Evolutionary conservation across 1,140 invertebrate species (phyloP).

Genomic region (Apis dorsata): DNA sequence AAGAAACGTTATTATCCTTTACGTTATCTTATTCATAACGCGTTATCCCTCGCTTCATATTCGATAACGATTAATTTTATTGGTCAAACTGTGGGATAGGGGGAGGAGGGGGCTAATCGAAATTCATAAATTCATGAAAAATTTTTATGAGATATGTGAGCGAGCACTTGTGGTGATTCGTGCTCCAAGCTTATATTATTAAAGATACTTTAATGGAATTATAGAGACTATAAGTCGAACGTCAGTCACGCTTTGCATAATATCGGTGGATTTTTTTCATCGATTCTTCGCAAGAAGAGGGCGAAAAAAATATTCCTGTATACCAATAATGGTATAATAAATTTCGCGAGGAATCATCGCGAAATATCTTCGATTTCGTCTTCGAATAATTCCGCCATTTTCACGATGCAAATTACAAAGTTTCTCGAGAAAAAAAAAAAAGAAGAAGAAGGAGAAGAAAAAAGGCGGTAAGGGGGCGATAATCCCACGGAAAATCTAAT

Average conservation of each 20-base stretch:
- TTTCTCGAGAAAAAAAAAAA: too few relatives aligned
- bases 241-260: constrained; percentile 76
- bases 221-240: constrained; percentile 71
- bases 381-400: too few relatives aligned
- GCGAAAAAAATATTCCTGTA: constrained; percentile 42
- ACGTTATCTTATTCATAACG: not conserved
- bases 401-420: not conserved
- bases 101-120: not conserved
- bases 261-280: constrained; percentile 71
- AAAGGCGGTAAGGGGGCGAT: not conserved
- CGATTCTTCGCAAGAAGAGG: constrained; percentile 45
- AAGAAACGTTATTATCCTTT: constrained; percentile 5
- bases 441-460: not conserved
- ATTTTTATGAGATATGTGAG: constrained; percentile 70
- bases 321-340: not conserved
- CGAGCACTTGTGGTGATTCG: constrained; percentile 76
- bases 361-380: not conserved
- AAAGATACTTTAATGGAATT: constrained; percentile 77
- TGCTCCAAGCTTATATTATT: constrained; percentile 71
- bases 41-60: not conserved
- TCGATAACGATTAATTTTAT: not conserved
- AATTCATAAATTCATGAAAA: constrained; percentile 52
- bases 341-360: too few relatives aligned
- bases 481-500: constrained; percentile 50
- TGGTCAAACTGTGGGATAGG: too few relatives aligned